phyloP scores from a whole-genome alignment of 2,113 vertebrate species.

The Egretta garzetta region DNA sequence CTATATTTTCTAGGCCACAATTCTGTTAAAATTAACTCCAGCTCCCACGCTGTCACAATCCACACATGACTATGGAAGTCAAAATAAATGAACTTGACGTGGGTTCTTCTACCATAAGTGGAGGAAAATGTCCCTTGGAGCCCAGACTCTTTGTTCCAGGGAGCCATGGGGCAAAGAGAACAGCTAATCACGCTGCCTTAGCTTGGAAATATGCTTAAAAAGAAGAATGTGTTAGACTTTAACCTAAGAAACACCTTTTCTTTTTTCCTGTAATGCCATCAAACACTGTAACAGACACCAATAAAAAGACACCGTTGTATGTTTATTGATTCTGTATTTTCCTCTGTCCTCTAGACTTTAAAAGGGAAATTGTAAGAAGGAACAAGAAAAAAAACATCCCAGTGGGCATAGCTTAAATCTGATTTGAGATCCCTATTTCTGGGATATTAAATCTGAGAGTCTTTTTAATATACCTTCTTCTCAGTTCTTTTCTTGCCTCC shows the following conservation, averaged over 20 bases:
- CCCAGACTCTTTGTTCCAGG: background rate
- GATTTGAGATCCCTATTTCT: constrained; percentile 4
- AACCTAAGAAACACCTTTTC: background rate
- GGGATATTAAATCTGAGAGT: background rate
- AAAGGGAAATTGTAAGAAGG: background rate
- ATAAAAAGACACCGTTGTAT: background rate
- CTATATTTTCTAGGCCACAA: constrained; percentile 30
- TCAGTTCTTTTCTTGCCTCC: background rate
- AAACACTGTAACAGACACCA: background rate
- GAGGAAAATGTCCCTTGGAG: background rate
- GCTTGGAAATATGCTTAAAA: background rate
- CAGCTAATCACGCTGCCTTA: background rate
- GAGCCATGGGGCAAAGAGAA: background rate
- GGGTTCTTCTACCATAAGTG: background rate
- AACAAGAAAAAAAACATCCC: background rate
- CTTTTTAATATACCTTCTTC: background rate
- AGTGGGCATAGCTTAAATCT: background rate
- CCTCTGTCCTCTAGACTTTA: background rate
- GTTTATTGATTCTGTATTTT: constrained; percentile 8
- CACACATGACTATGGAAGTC: background rate
- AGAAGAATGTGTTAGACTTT: background rate
- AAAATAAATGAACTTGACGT: constrained; percentile 14
- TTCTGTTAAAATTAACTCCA: constrained; percentile 46
- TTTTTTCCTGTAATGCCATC: background rate
- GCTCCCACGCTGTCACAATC: constrained; percentile 7